Evolutionary conservation across 2,113 vertebrate species (phyloP).

Genomic region (Chaetura pelagica): DNA sequence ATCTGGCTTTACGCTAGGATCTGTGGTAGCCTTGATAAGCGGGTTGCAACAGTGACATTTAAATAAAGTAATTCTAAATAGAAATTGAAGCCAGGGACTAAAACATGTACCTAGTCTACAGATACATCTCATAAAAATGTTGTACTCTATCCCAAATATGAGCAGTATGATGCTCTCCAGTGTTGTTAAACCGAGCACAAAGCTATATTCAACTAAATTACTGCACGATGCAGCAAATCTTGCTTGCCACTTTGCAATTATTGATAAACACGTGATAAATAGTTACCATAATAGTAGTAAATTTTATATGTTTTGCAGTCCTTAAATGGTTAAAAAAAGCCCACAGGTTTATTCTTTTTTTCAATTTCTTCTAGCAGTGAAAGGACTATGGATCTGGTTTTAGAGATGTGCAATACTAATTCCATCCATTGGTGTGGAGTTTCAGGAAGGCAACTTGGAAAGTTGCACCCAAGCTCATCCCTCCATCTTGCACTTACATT

Average conservation of each 20-base stretch:
- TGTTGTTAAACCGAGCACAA: background rate
- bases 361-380: conserved; percentile 82
- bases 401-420: conserved; percentile 96
- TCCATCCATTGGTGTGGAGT: conserved; percentile 97
- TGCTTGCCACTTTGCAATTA: background rate
- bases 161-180: background rate
- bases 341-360: conserved; percentile 48
- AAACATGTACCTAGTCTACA: background rate
- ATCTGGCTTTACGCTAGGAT: background rate
- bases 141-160: background rate
- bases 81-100: background rate
- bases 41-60: background rate
- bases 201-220: background rate
- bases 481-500: conserved; percentile 91
- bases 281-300: background rate
- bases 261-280: background rate
- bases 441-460: conserved; percentile 93
- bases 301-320: background rate
- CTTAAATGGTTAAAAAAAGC: background rate
- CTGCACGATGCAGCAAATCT: background rate
- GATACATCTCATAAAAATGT: background rate
- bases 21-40: background rate
- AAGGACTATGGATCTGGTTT: conserved; percentile 95
- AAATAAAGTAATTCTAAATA: background rate
- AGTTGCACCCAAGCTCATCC: conserved; percentile 89